These are phyloP conservation scores for Drosophila antonietae DNA, from an alignment of 2,888 invertebrate genomes.

Conservation along the genomic window DNA sequence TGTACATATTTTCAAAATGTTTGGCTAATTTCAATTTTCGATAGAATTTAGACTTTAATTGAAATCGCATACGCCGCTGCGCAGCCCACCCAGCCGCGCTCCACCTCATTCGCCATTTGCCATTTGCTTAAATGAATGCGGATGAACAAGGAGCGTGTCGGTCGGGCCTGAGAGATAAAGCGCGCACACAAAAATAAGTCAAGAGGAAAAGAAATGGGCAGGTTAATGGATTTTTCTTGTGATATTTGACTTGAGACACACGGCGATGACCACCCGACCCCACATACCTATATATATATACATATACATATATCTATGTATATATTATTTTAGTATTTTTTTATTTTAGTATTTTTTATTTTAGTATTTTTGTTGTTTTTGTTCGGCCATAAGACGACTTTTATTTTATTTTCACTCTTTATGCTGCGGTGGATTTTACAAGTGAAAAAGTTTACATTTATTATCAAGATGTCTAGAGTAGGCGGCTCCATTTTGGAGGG, in stretches of 20 bases:
- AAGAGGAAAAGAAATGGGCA: constrained; percentile 54
- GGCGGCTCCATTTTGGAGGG: constrained; percentile 53
- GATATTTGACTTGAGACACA: constrained; percentile 67
- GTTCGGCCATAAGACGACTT: constrained; percentile 23
- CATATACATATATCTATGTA: constrained; percentile 5
- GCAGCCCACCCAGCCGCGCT: neutral
- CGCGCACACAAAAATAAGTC: constrained; percentile 38
- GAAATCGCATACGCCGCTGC: neutral
- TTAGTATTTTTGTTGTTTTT: constrained; percentile 14
- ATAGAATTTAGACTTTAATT: constrained; percentile 16
- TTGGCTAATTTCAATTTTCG: constrained; percentile 4
- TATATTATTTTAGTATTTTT: neutral
- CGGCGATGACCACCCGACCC: constrained; percentile 51
- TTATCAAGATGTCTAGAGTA: constrained; percentile 51
- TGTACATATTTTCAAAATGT: neutral
- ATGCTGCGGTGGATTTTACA: constrained; percentile 52
- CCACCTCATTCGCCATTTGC: neutral
- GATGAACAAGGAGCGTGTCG: constrained; percentile 22
- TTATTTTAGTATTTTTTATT: constrained; percentile 6
- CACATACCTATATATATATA: neutral
- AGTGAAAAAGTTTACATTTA: constrained; percentile 76
- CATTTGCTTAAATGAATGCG: constrained; percentile 24
- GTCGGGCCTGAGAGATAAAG: constrained; percentile 36
- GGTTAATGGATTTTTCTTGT: constrained; percentile 81
- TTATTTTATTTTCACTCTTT: constrained; percentile 69